These are phyloP conservation scores for Typhlichthys eigenmanni DNA, from an alignment of 2,797 vertebrate genomes.

Conservation along the genomic window DNA sequence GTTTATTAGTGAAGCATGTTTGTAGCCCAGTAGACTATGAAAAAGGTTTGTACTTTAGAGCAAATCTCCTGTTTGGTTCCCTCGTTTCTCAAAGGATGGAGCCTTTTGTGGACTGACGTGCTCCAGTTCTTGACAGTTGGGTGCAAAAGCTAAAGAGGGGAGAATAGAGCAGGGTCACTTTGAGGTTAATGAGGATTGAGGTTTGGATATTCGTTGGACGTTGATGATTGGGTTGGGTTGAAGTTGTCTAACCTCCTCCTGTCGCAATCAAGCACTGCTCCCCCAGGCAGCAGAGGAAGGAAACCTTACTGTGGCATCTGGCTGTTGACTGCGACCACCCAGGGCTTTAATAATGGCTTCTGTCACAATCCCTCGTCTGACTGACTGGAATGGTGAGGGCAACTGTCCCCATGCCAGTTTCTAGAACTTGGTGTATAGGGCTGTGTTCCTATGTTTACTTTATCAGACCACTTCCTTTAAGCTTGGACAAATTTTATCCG, in stretches of 20 bases:
- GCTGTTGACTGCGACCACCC: slow-evolving; percentile 71
- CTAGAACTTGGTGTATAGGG: too few species aligned
- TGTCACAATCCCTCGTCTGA: slow-evolving; percentile 80
- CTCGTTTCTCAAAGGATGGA: not conserved
- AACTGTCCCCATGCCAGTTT: slow-evolving; percentile 63
- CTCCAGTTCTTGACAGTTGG: not conserved
- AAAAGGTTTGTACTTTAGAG: not conserved
- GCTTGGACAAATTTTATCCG: too few species aligned
- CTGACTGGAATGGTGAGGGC: slow-evolving; percentile 60
- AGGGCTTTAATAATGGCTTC: slow-evolving; percentile 72
- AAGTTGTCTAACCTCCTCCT: slow-evolving; percentile 69
- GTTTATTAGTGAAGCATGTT: too few species aligned
- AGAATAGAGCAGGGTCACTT: slow-evolving; percentile 20
- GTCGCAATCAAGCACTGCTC: slow-evolving; percentile 77
- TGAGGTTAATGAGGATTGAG: slow-evolving; percentile 27
- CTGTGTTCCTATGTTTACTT: too few species aligned
- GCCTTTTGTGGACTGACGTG: not conserved
- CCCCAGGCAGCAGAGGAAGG: slow-evolving; percentile 79
- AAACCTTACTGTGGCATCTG: slow-evolving; percentile 75
- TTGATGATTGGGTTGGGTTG: slow-evolving; percentile 48
- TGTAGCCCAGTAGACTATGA: not conserved
- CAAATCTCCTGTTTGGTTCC: not conserved
- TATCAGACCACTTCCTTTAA: too few species aligned
- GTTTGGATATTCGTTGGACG: slow-evolving; percentile 42
- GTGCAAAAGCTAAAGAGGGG: not conserved